Conservation (phyloP, 2,113 vertebrate genomes). For the Gambusia affinis region DNA sequence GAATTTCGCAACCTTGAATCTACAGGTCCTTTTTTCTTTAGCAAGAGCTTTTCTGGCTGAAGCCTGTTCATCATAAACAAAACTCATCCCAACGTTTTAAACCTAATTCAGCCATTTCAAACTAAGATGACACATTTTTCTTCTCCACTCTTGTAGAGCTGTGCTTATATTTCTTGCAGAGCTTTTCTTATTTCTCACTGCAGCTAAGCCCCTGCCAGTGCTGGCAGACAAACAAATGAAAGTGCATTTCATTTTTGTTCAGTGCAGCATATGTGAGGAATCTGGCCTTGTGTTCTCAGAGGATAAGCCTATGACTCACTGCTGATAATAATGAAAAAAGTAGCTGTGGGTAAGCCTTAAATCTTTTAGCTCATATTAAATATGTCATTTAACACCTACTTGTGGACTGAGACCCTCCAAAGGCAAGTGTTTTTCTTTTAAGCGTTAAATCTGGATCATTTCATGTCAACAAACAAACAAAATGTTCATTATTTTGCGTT, state of each 20-base stretch:
- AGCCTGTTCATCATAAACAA: constrained; percentile 1
- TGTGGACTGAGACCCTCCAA: neutral
- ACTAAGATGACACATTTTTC: neutral
- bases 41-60: constrained; percentile 14
- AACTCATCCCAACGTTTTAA: constrained; percentile 17
- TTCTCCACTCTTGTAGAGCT: neutral
- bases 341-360: neutral
- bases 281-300: constrained; percentile 34
- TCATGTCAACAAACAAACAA: constrained; percentile 8
- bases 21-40: constrained; percentile 55
- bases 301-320: constrained; percentile 42
- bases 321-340: constrained; percentile 30
- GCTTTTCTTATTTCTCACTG: neutral
- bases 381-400: constrained; percentile 15
- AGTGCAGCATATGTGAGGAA: constrained; percentile 23
- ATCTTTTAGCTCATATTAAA: constrained; percentile 13
- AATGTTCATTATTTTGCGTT: constrained; percentile 30
- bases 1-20: constrained; percentile 47
- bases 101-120: neutral
- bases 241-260: constrained; percentile 14
- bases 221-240: constrained; percentile 26
- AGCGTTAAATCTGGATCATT: constrained; percentile 1
- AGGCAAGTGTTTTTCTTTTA: neutral
- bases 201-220: constrained; percentile 2
- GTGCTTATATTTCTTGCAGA: neutral